phyloP scores from a whole-genome alignment of 2,113 vertebrate genomes.

The Psilopogon haemacephalus region DNA sequence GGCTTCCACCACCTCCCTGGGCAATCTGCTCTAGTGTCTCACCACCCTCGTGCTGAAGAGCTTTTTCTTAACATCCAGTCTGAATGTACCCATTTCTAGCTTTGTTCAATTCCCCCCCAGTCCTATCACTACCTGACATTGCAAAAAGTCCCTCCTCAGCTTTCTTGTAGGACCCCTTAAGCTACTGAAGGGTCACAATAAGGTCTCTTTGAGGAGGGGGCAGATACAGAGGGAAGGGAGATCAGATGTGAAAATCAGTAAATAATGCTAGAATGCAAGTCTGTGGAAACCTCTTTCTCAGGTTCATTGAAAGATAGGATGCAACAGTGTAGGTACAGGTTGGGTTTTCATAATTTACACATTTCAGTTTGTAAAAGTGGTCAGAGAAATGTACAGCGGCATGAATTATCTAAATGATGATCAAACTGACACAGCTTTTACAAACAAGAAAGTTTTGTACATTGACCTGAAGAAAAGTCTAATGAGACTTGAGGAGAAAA shows the following conservation, averaged over 20 bases:
- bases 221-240: neutral
- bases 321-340: neutral
- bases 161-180: too few species aligned
- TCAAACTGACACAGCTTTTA: neutral
- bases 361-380: neutral
- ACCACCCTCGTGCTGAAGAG: too few species aligned
- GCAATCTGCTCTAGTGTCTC: too few species aligned
- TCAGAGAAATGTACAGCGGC: neutral
- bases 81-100: too few species aligned
- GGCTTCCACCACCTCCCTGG: too few species aligned
- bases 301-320: neutral
- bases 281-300: neutral
- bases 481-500: neutral
- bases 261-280: neutral
- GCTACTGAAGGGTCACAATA: too few species aligned
- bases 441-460: neutral
- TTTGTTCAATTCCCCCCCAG: too few species aligned
- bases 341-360: neutral
- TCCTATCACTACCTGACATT: too few species aligned
- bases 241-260: neutral
- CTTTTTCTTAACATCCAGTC: too few species aligned
- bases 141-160: too few species aligned
- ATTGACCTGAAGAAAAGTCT: neutral
- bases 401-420: neutral
- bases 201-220: neutral